Evolutionary conservation across 2,113 vertebrate species (phyloP), one percentile per base, ranked within the genome.

Genomic region (Rhinoptilus africanus): DNA sequence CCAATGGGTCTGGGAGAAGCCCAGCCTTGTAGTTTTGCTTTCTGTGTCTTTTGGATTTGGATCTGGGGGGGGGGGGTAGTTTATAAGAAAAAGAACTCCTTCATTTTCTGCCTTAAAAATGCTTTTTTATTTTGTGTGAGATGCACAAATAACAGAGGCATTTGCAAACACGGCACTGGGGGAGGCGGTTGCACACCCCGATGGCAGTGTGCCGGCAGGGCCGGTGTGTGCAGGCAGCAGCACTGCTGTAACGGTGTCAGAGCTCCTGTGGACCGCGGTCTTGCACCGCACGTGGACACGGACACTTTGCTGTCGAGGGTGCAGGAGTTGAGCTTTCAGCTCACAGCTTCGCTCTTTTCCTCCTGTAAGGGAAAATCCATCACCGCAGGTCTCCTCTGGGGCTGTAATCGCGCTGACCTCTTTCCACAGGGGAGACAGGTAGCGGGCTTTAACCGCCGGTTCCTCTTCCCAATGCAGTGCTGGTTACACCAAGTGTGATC

Each of bases 281-380:
- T 30, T n/a, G 14, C 18, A 21, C 23, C 16, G 3, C 14, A 0
- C 2, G 20, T 35, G 68, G 15, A 14, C 2, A 0, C 6, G 21
- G 23, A 7, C 28, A 1, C 21, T 60, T 54, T 24, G 27, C 53
- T 85, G 19, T 34, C 41, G n/a, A 41, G 53, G 32, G 17, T 72
- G 56, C 47, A 71, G 43, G 45, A 32, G 18, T 5, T 21, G 56
- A 63, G 34, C 39, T 68, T 76, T 67, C 39, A 35, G 34, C 66
- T 85, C 56, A 11, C 56, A 56, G 22, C 73, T 74, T 72, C 16
- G 3, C 37, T 26, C 16, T 45, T 67, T 57, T 34, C 41, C 26
- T 77, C 14, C 45, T 37, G 21, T 37, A 27, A 57, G 27, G 72
- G 63, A 81, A 83, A 77, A 45, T 3, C 63, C 30, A 23, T 32